These are phyloP conservation scores for Umimayanthus kanabou DNA, from an alignment of 92 coral and sea anemone genomes.

Conservation along the genomic window DNA sequence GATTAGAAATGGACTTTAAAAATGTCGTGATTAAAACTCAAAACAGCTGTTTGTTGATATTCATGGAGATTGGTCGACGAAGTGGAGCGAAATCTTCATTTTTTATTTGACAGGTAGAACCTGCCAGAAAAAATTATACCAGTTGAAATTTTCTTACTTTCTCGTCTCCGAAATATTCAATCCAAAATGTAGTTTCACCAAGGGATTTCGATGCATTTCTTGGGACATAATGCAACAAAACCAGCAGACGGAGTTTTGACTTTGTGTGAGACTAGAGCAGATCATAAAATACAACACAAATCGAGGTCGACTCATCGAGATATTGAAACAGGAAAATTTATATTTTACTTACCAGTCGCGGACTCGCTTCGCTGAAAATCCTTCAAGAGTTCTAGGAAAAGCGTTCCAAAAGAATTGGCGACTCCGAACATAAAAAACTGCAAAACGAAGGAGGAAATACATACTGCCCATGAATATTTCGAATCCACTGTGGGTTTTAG, in stretches of 20 bases:
- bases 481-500: constrained; percentile 21
- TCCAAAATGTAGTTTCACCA: neutral
- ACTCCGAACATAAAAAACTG: constrained; percentile 32
- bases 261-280: neutral
- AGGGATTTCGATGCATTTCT: neutral
- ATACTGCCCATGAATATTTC: constrained; percentile 37
- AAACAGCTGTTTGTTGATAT: no score
- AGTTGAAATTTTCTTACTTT: neutral
- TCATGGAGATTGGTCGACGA: neutral
- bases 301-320: neutral
- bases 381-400: constrained; percentile 36
- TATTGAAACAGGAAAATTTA: neutral
- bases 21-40: no score
- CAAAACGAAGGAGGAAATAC: constrained; percentile 29
- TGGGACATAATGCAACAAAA: neutral
- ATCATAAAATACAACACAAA: no score
- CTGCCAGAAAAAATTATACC: neutral
- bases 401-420: constrained; percentile 28
- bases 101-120: neutral
- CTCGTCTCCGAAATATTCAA: neutral
- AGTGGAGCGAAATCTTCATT: neutral
- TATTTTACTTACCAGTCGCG: constrained; percentile 33
- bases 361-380: constrained; percentile 38
- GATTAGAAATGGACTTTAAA: neutral
- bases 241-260: neutral